Base-by-base conservation (phyloP, 2,113 vertebrate species). In the Typhlomys cinereus region DNA sequence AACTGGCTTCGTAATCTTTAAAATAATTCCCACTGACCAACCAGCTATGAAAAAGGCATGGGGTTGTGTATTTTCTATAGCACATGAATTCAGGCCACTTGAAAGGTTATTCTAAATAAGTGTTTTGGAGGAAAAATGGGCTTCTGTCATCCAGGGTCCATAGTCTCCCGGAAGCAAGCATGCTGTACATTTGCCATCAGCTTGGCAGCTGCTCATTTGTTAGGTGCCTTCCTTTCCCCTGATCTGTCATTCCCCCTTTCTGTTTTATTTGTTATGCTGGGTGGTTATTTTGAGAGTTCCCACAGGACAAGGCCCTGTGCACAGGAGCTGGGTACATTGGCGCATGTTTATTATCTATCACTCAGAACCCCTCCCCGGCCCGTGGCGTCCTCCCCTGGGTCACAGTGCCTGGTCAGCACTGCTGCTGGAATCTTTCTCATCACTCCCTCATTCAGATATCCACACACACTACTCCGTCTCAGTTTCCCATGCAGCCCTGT, bases 81-180 rank as follows among this genome's bases (percentile, higher is more conserved):
- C 9, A 78, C 41, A 71, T 36, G 44, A 93, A 54, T 39, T n/a
- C 87, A 90, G 82, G 75, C 87, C 71, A 81, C 44, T 1, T 76
- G 74, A 39, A n/a, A 20, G 76, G 54, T 69, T 14, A 61, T 23
- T 93, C n/a, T 88, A 83, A 91, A 62, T 25, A 83, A 79, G n/a
- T 89, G 36, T 78, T 90, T 85, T 91, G 75, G 20, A 86, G 52
- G 23, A 59, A 89, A 81, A 85, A n/a, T 66, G 64, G 74, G 29
- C 89, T 89, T 69, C 76, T 87, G 36, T 93, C 52, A 64, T 85
- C 48, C 66, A 59, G 50, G 70, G 34, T 74, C 86, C 57, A 80
- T 76, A 71, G 41, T 81, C 54, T 73, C 14, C 44, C 70, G 66
- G 34, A 93, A 89, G 46, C 59, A 92, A 80, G 31, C 39, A 52